These are phyloP conservation scores for Sorex fumeus DNA, from an alignment of 2,113 vertebrate species.

Conservation along the genomic window DNA sequence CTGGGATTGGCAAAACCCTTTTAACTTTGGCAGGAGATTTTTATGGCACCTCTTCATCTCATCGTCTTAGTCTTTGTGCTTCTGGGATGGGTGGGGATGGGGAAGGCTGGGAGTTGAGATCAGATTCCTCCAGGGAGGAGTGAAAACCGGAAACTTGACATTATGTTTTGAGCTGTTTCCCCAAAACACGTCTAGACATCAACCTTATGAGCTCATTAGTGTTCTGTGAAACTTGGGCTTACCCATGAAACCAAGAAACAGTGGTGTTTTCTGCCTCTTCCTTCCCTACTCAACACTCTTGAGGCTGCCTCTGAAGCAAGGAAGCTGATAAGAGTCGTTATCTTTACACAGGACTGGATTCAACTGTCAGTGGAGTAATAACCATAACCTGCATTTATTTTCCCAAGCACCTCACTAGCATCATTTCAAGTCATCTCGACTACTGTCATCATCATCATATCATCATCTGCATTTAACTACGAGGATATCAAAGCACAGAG, in stretches of 20 bases:
- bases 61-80: background rate
- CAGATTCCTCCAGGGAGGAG: background rate
- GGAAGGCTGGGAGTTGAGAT: background rate
- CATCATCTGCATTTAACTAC: background rate
- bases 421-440: slow-evolving; percentile 46
- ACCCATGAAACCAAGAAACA: background rate
- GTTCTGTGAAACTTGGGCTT: background rate
- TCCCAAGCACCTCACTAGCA: background rate
- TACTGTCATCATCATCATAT: background rate
- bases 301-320: background rate
- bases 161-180: background rate
- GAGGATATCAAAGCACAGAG: slow-evolving; percentile 15
- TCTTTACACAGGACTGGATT: background rate
- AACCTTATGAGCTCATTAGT: background rate
- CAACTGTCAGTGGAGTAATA: slow-evolving; percentile 23
- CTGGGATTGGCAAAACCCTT: too few relatives aligned
- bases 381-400: background rate
- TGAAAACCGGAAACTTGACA: background rate
- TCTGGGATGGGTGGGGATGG: background rate
- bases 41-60: too few relatives aligned
- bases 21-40: too few relatives aligned
- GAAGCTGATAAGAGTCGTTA: background rate
- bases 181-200: background rate
- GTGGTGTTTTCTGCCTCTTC: background rate
- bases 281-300: background rate